Percentiles rank a stretch among this genome's conserved stretches.
Conservation (phyloP, 2,113 vertebrate genomes). For the Corydoras sp. region DNA sequence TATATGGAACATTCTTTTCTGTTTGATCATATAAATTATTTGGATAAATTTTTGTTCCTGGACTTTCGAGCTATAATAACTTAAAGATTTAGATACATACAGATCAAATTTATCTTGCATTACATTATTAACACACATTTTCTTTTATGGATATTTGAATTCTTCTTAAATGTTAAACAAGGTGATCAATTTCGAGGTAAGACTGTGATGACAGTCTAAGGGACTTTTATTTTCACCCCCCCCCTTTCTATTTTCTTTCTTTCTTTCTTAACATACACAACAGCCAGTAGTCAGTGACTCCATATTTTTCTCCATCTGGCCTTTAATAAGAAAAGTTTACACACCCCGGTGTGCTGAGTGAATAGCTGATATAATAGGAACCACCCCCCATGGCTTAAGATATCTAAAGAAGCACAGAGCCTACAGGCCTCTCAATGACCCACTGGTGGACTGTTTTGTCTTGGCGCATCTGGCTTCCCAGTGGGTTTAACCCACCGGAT, state of each 20-base stretch:
- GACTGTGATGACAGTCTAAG: background rate
- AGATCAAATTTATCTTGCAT: no score
- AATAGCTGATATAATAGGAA: conserved; percentile 32
- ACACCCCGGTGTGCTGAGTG: conserved; percentile 24
- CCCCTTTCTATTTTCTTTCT: background rate
- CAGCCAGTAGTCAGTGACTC: background rate
- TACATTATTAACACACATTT: no score
- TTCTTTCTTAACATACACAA: background rate
- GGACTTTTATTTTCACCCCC: background rate
- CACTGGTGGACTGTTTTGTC: conserved; percentile 26
- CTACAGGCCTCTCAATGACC: conserved; percentile 20
- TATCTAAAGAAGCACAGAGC: conserved; percentile 34
- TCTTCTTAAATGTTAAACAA: background rate
- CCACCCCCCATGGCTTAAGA: conserved; percentile 32
- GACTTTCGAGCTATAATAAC: no score
- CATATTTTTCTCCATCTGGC: background rate
- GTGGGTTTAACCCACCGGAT: conserved; percentile 19
- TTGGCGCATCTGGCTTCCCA: conserved; percentile 28
- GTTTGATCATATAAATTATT: no score
- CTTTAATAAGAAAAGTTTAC: background rate
- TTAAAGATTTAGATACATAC: no score
- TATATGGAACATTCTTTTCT: no score
- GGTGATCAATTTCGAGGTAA: background rate
- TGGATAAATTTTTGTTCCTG: no score
- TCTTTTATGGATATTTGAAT: no score